A percentile compares a stretch with the other conserved stretches of the same genome.
Conservation (phyloP, 1,140 invertebrate genomes). For the Helicoverpa zea region DNA sequence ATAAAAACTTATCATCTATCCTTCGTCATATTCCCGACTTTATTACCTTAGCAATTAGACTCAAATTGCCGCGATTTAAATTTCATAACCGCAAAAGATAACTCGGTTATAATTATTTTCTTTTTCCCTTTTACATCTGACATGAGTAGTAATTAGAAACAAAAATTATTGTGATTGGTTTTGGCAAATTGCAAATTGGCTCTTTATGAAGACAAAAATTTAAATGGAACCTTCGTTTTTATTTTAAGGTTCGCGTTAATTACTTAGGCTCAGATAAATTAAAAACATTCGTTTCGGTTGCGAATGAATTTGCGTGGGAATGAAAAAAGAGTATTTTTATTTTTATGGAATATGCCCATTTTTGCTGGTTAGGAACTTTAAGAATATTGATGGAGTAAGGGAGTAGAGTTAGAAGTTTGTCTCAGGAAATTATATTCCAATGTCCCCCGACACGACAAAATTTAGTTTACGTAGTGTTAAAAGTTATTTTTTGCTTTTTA, state of each 20-base stretch:
- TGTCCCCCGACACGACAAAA: no score
- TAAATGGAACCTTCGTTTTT: slow-evolving; percentile 10
- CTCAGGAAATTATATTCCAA: no score
- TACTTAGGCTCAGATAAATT: slow-evolving; percentile 41
- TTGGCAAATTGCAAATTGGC: slow-evolving; percentile 83
- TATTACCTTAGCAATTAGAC: slow-evolving; percentile 35
- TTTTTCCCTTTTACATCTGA: slow-evolving; percentile 58
- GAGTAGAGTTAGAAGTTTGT: no score
- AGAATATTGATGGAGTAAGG: no score
- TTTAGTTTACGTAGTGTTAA: no score
- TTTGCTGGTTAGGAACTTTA: background rate
- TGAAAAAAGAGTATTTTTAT: background rate
- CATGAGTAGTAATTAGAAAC: slow-evolving; percentile 75
- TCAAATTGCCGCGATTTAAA: slow-evolving; percentile 1
- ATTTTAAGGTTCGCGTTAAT: slow-evolving; percentile 14
- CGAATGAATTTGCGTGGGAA: slow-evolving; percentile 27
- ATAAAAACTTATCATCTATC: background rate
- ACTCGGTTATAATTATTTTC: slow-evolving; percentile 55
- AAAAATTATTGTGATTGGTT: slow-evolving; percentile 84
- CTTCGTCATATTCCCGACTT: slow-evolving; percentile 45
- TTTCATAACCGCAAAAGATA: slow-evolving; percentile 16
- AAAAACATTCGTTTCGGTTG: slow-evolving; percentile 15
- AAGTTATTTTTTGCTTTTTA: no score
- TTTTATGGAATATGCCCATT: background rate
- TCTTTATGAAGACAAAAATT: slow-evolving; percentile 47